Percentiles rank a stretch among this genome's conserved stretches.
phyloP scores from a whole-genome alignment of 2,888 invertebrate genomes.

The Adelognathus sp. region DNA sequence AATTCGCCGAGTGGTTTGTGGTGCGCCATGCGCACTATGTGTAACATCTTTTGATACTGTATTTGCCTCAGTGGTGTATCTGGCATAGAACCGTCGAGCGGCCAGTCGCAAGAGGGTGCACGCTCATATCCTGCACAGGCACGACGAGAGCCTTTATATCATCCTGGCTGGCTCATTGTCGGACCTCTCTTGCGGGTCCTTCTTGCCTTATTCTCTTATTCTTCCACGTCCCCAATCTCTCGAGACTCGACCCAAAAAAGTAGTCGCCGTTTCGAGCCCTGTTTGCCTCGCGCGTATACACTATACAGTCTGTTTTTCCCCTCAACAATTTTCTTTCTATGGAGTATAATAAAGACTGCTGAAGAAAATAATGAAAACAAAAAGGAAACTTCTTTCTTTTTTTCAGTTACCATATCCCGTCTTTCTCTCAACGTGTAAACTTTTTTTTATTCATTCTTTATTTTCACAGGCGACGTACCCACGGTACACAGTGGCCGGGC shows the following conservation, averaged over 20 bases:
- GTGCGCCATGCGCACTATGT: conserved; percentile 2
- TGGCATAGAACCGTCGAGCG: conserved; percentile 22
- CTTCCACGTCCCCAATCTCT: conserved; percentile 25
- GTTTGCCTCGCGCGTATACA: conserved; percentile 21
- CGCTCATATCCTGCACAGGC: conserved; percentile 14
- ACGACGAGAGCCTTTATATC: conserved; percentile 34
- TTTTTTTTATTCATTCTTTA: not conserved
- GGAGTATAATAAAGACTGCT: conserved; percentile 40
- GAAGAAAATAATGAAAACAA: not conserved
- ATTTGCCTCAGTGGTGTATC: not conserved
- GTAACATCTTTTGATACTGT: not conserved
- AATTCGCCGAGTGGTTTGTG: conserved; percentile 18
- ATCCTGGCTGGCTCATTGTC: conserved; percentile 24
- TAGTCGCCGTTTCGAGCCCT: conserved; percentile 45
- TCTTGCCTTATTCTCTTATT: conserved; percentile 41
- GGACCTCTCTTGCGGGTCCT: conserved; percentile 34
- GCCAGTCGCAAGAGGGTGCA: conserved; percentile 42
- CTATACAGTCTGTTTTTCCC: conserved; percentile 25
- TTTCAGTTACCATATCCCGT: not conserved
- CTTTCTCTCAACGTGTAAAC: conserved; percentile 10
- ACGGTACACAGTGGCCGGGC: not conserved
- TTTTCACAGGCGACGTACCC: not conserved
- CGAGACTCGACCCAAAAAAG: conserved; percentile 50
- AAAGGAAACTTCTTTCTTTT: not conserved
- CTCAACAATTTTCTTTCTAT: conserved; percentile 57